Evolutionary conservation across 2,888 invertebrate genomes (phyloP).

Genomic region (Ctena decussata): DNA sequence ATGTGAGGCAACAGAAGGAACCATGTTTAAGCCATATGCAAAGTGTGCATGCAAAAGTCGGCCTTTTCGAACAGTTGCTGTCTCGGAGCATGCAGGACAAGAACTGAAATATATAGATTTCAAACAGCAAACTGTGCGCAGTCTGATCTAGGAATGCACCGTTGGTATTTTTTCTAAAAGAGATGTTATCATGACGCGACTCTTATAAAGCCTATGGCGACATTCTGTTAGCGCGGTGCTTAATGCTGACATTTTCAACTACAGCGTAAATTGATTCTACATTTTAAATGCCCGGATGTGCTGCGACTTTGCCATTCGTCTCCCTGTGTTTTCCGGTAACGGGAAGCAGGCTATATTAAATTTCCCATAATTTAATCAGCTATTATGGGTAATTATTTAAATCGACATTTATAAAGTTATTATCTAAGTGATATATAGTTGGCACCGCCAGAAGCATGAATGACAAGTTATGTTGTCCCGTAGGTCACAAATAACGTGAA

Average conservation of each 20-base stretch:
- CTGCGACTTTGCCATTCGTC: slow-evolving; percentile 4
- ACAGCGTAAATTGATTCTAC: neutral
- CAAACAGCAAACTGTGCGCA: too few species aligned
- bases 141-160: too few species aligned
- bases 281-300: neutral
- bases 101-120: too few species aligned
- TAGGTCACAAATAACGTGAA: too few species aligned
- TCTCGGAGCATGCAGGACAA: too few species aligned
- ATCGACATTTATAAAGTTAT: slow-evolving; percentile 6
- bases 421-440: neutral
- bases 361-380: slow-evolving; percentile 7
- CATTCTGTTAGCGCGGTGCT: neutral
- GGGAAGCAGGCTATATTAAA: slow-evolving; percentile 1
- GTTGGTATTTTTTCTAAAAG: too few species aligned
- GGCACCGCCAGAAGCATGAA: neutral
- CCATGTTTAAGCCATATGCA: too few species aligned
- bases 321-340: neutral
- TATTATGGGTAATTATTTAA: neutral
- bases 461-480: neutral
- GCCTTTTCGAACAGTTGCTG: too few species aligned
- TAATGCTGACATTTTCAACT: neutral
- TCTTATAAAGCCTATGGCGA: too few species aligned
- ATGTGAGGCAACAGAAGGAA: too few species aligned
- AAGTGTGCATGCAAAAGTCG: too few species aligned
- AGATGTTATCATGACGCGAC: too few species aligned